These are phyloP conservation scores for Ashinkailepas kermadecensis DNA, from an alignment of 2,888 invertebrate species.

Conservation along the genomic window DNA sequence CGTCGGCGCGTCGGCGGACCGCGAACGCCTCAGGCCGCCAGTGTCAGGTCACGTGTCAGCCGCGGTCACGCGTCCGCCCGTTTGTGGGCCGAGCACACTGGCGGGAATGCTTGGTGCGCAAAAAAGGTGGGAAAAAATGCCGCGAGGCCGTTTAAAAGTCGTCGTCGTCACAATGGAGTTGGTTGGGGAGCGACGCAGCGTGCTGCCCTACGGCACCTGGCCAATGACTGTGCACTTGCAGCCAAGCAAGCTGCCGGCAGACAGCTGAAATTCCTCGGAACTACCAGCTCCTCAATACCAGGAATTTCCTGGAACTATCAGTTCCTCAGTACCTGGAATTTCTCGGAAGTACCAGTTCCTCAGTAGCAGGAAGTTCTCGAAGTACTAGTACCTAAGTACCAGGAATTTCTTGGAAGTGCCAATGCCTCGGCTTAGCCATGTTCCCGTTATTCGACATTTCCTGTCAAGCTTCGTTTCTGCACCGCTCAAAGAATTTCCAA, in stretches of 20 bases:
- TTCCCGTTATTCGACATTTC: neutral
- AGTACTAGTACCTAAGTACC: too few species aligned
- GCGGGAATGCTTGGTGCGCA: neutral
- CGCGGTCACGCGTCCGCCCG: neutral
- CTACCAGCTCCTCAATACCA: too few species aligned
- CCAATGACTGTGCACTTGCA: neutral
- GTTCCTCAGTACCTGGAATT: too few species aligned
- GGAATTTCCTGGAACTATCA: too few species aligned
- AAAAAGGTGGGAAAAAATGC: neutral
- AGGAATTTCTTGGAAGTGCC: too few species aligned
- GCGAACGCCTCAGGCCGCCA: neutral
- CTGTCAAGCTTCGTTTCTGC: neutral
- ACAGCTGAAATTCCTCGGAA: too few species aligned
- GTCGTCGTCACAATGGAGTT: neutral
- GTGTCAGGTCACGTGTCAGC: neutral
- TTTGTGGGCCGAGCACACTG: neutral
- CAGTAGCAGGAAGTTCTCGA: too few species aligned
- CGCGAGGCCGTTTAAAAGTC: neutral
- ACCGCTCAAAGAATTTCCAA: neutral
- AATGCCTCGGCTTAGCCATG: too few species aligned
- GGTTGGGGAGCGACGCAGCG: neutral
- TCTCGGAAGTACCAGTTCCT: too few species aligned
- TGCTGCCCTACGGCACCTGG: too few species aligned
- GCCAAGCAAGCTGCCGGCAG: neutral
- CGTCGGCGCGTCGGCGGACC: neutral